Percentiles rank a stretch among this genome's conserved stretches.
Evolutionary conservation across 2,888 invertebrate genomes (phyloP).

Genomic region (Amphimallon solstitiale): DNA sequence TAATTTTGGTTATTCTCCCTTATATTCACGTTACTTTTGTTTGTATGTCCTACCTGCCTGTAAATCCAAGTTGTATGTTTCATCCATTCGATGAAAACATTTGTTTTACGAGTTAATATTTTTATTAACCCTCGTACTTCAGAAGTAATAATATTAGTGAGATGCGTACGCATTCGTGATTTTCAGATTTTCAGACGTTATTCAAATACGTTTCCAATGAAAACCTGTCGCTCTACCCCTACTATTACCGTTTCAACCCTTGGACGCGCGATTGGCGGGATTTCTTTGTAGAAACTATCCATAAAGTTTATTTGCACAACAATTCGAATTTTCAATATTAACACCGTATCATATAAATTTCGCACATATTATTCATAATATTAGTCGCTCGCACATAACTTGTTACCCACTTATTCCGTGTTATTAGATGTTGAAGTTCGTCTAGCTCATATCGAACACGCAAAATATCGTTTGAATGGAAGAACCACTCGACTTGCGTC

Average conservation of each 20-base stretch:
- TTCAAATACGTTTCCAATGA: constrained; percentile 25
- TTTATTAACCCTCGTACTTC: constrained; percentile 1
- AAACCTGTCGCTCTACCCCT: constrained; percentile 11
- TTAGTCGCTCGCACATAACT: neutral
- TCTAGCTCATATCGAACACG: neutral
- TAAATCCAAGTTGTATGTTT: too few species aligned
- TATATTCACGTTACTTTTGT: too few species aligned
- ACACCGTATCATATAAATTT: too few species aligned
- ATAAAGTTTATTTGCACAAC: neutral
- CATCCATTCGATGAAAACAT: too few species aligned
- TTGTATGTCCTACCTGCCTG: neutral
- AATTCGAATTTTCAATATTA: neutral
- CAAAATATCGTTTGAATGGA: constrained; percentile 40
- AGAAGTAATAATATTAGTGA: neutral
- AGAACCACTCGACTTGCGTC: constrained; percentile 46
- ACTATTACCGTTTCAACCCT: constrained; percentile 7
- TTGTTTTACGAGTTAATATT: too few species aligned
- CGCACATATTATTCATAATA: too few species aligned
- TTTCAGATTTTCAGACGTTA: constrained; percentile 3
- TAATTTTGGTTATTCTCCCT: too few species aligned
- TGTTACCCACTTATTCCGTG: neutral
- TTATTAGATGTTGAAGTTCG: neutral
- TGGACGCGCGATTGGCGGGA: neutral
- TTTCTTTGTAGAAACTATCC: neutral
- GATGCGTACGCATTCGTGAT: constrained; percentile 30